These are phyloP conservation scores for Microplitis manilae DNA, from an alignment of 2,888 invertebrate genomes.

Conservation along the genomic window DNA sequence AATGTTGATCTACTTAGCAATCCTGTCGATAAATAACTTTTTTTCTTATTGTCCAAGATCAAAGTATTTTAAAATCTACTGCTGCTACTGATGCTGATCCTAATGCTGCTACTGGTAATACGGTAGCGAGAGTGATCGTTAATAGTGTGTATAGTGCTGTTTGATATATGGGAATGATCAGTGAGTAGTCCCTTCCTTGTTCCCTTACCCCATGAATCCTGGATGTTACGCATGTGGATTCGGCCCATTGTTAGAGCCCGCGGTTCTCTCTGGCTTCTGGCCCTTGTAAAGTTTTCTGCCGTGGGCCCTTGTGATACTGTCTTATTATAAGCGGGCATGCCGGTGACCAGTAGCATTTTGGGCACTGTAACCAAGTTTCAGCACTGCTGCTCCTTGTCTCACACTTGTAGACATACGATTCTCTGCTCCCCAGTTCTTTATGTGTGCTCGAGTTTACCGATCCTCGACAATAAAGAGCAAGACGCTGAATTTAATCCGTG, in stretches of 20 bases:
- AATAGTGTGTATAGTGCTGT: background rate
- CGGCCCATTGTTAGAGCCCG: slow-evolving; percentile 61
- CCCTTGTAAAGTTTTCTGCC: slow-evolving; percentile 59
- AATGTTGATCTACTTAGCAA: background rate
- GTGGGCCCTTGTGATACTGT: slow-evolving; percentile 64
- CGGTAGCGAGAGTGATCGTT: background rate
- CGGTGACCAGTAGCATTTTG: background rate
- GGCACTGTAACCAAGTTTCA: slow-evolving; percentile 35
- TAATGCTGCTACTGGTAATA: background rate
- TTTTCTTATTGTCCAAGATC: background rate
- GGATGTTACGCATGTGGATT: slow-evolving; percentile 36
- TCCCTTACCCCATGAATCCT: slow-evolving; percentile 51
- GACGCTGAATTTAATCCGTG: slow-evolving; percentile 22
- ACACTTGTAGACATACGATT: slow-evolving; percentile 57
- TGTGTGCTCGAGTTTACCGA: slow-evolving; percentile 24
- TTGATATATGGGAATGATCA: background rate
- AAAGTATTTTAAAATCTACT: no score
- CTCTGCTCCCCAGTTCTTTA: slow-evolving; percentile 52
- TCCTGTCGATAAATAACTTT: background rate
- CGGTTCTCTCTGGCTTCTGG: slow-evolving; percentile 45
- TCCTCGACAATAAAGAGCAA: slow-evolving; percentile 15
- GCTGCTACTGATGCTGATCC: no score
- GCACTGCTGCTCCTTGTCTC: slow-evolving; percentile 63
- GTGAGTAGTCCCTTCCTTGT: slow-evolving; percentile 53
- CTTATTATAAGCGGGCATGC: slow-evolving; percentile 64